phyloP scores from a whole-genome alignment of 23 tunicate genomes.

The Botrylloides violaceus region DNA sequence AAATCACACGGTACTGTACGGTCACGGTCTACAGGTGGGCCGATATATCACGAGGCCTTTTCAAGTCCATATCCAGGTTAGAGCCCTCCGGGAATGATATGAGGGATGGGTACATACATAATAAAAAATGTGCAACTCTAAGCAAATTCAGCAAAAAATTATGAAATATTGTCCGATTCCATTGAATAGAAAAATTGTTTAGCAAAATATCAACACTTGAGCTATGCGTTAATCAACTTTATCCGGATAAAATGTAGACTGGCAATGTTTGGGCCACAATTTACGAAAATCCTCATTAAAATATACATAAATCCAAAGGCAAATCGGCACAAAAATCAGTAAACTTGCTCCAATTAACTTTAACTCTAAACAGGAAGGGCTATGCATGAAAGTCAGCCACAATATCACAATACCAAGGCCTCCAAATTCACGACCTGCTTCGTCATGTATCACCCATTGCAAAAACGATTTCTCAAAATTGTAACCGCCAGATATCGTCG shows the following conservation, averaged over 20 bases:
- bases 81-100: no score
- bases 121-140: no score
- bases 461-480: conserved; percentile 12
- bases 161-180: no score
- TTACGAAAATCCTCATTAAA: conserved; percentile 24
- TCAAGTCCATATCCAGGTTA: no score
- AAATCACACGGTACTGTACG: no score
- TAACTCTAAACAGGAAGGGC: neutral
- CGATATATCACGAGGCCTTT: no score
- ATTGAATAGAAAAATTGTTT: no score
- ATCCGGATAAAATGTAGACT: conserved; percentile 43
- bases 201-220: no score
- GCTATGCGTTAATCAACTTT: no score
- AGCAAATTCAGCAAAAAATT: no score
- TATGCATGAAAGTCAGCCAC: conserved; percentile 42
- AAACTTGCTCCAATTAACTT: neutral
- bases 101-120: no score
- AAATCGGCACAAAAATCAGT: conserved; percentile 17
- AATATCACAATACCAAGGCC: conserved; percentile 31
- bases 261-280: conserved; percentile 58
- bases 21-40: no score
- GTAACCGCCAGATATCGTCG: neutral
- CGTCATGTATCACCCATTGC: conserved; percentile 38
- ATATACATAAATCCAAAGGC: conserved; percentile 32
- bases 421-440: conserved; percentile 50